phyloP scores from a whole-genome alignment of 2,113 vertebrate species.

The Lamprotornis superbus region DNA sequence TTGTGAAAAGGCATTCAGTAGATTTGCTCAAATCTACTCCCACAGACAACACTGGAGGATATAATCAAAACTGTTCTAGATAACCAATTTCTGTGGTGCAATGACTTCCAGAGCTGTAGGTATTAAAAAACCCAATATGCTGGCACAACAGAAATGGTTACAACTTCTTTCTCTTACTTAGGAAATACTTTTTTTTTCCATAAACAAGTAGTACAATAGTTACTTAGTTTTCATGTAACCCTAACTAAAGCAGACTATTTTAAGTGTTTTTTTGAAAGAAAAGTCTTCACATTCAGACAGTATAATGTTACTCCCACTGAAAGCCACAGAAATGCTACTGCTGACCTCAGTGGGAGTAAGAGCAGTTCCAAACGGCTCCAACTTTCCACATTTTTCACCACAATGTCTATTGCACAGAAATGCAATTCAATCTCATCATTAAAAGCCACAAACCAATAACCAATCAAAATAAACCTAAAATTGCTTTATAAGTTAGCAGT shows the following conservation, averaged over 20 bases:
- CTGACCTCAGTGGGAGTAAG: conserved; percentile 18
- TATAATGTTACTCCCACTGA: neutral
- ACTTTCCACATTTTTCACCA: neutral
- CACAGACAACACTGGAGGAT: neutral
- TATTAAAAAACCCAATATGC: neutral
- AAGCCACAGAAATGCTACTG: conserved; percentile 41
- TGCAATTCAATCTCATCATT: neutral
- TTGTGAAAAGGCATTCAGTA: neutral
- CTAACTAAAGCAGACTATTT: neutral
- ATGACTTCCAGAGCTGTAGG: neutral
- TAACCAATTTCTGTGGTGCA: neutral
- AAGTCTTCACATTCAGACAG: neutral
- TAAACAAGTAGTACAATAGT: neutral
- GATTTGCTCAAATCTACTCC: neutral
- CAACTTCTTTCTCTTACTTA: neutral
- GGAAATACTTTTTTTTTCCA: neutral
- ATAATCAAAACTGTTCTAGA: neutral
- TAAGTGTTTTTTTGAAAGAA: neutral
- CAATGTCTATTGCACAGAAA: neutral
- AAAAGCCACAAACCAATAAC: conserved; percentile 1
- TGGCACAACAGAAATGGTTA: neutral
- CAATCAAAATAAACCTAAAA: conserved; percentile 15
- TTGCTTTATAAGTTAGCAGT: neutral
- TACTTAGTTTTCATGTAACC: neutral
- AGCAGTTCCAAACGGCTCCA: neutral